Evolutionary conservation across 2,113 vertebrate species (phyloP), one percentile per base, ranked within the genome.

Genomic region (Sitta europaea): DNA sequence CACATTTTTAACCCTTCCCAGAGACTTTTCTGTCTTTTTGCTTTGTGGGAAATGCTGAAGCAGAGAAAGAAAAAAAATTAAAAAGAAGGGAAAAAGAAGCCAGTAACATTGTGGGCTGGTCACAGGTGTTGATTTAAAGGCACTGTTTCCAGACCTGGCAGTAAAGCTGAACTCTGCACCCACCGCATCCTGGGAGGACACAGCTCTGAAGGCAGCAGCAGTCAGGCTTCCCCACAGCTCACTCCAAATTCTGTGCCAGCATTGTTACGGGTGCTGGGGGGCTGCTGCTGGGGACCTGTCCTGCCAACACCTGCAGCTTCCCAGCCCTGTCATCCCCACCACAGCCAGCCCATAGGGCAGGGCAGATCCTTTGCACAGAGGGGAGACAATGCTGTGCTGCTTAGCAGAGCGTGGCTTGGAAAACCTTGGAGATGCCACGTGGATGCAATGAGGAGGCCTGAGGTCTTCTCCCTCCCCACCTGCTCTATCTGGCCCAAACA

Each of bases 211-310:
- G 50, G 23, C 12, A 18, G 50, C 66, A 74, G 25, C 42, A 23
- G 17, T 3, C 40, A 73, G 36, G n/a, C 18, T 42, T 54, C 81
- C 63, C 50, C 5, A 2, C 22, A 61, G 57, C 51, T 81, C 9
- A 0, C 42, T 54, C 66, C 4, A 3, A 35, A 11, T 40, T 16
- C 74, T 61, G n/a, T 21, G 28, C 4, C 3, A 65, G 81, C 72
- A 5, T n/a, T 0, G 0, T 29, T 66, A 19, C 47, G 0, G 0
- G 22, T 27, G 38, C 58, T 48, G 65, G 9, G 11, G 65, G 27
- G 15, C 31, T 81, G 48, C 42, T 50, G 58, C 31, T 0, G 6
- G 28, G 12, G 36, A 33, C 31, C 31, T 73, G 24, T 1, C 42
- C 33, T 71, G 43, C 6, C 4, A 18, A 20, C 3, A 2, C 18